Conservation (phyloP, 92 coral and sea anemone genomes). For the Bergia sp. region DNA sequence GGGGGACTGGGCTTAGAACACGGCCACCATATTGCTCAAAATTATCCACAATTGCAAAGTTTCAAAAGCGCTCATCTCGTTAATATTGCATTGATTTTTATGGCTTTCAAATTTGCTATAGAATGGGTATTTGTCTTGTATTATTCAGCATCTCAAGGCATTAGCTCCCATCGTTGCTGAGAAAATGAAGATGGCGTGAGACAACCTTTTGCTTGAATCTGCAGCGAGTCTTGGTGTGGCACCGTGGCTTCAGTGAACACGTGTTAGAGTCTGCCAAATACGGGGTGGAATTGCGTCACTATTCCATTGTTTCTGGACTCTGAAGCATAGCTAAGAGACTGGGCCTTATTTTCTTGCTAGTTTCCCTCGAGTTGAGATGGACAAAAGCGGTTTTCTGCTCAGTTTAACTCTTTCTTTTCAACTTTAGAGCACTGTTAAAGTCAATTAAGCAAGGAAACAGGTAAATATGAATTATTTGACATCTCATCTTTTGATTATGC, state of each 20-base stretch:
- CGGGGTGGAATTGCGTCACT: constrained; percentile 38
- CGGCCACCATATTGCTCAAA: background rate
- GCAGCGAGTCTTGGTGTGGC: constrained; percentile 11
- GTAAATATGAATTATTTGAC: background rate
- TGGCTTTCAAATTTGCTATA: background rate
- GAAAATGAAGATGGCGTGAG: constrained; percentile 18
- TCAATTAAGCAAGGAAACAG: constrained; percentile 1
- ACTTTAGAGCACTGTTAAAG: background rate
- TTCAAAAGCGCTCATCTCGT: background rate
- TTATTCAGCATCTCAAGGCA: background rate
- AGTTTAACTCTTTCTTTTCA: background rate
- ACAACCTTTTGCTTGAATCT: constrained; percentile 16
- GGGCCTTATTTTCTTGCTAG: background rate
- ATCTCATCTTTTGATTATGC: background rate
- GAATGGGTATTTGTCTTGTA: background rate
- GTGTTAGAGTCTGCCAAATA: constrained; percentile 17
- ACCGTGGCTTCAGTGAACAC: constrained; percentile 35
- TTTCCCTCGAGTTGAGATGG: background rate
- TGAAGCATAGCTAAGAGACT: constrained; percentile 39
- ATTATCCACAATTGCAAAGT: background rate
- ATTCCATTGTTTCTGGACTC: constrained; percentile 28
- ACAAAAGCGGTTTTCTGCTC: background rate
- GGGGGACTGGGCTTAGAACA: background rate
- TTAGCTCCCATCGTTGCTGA: background rate
- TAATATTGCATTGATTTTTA: background rate